phyloP scores from a whole-genome alignment of 2,797 vertebrate species.

The Hoplostethus atlanticus region DNA sequence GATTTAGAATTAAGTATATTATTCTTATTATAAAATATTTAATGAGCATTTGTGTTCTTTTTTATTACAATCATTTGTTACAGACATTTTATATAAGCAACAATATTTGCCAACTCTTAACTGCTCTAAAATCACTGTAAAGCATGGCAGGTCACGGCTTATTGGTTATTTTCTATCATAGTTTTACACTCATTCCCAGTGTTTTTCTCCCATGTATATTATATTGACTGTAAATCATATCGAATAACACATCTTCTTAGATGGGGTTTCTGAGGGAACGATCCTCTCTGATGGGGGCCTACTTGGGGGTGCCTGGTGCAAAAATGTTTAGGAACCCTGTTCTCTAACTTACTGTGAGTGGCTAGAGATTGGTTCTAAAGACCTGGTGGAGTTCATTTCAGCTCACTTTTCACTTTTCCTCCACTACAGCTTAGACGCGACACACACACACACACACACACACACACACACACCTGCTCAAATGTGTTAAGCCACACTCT shows the following conservation, averaged over 20 bases:
- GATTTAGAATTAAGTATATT: no score
- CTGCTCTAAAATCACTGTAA: neutral
- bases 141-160: neutral
- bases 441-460: constrained; percentile 17
- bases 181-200: neutral
- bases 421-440: neutral
- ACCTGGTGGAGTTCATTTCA: neutral
- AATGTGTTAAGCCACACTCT: constrained; percentile 36
- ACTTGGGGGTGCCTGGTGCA: neutral
- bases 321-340: neutral
- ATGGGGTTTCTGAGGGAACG: no score
- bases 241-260: neutral
- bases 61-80: neutral
- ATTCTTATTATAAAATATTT: no score
- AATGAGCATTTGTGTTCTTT: neutral
- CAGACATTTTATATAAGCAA: neutral
- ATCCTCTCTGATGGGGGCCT: neutral
- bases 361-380: neutral
- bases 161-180: neutral
- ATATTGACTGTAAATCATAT: neutral
- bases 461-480: constrained; percentile 34
- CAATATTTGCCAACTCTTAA: neutral
- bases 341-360: no score
- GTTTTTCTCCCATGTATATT: no score
- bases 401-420: neutral